A percentile compares a stretch with the other conserved stretches of the same genome.
These are phyloP conservation scores for Pipa parva DNA, from an alignment of 2,113 vertebrate genomes.

Conservation along the genomic window DNA sequence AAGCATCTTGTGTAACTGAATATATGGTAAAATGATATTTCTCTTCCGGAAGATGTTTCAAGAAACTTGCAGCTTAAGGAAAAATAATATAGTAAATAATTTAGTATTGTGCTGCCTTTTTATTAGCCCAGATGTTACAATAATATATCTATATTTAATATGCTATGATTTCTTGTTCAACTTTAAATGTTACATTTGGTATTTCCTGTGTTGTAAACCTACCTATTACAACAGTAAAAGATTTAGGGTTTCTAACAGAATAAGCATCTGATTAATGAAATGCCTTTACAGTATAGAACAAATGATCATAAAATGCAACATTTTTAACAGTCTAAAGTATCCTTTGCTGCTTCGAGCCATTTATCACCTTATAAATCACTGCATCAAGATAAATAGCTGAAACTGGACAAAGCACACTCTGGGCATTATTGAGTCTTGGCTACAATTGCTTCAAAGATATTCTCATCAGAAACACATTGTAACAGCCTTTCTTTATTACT, in stretches of 20 bases:
- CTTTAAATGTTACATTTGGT: conserved; percentile 20
- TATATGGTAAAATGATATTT: no score
- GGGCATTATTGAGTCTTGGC: conserved; percentile 39
- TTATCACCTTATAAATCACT: conserved; percentile 63
- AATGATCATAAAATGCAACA: conserved; percentile 57
- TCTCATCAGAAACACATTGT: conserved; percentile 52
- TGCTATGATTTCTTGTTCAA: not conserved
- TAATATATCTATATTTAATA: conserved; percentile 22
- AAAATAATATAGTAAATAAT: no score
- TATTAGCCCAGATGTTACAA: not conserved
- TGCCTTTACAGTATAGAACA: conserved; percentile 54
- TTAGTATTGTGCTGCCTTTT: no score
- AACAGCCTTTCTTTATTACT: conserved; percentile 61
- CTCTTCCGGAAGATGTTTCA: no score
- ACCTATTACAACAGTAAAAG: conserved; percentile 49
- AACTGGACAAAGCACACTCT: conserved; percentile 49
- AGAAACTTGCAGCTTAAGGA: no score
- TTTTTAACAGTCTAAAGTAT: conserved; percentile 58
- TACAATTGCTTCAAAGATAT: conserved; percentile 57
- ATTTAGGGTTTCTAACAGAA: conserved; percentile 57
- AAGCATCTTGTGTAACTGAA: no score
- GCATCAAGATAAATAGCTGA: conserved; percentile 56
- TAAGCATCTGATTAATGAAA: conserved; percentile 64
- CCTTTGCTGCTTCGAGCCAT: conserved; percentile 59
- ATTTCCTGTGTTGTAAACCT: conserved; percentile 55